Conservation (phyloP, 2,113 vertebrate genomes). For the Caretta caretta region DNA sequence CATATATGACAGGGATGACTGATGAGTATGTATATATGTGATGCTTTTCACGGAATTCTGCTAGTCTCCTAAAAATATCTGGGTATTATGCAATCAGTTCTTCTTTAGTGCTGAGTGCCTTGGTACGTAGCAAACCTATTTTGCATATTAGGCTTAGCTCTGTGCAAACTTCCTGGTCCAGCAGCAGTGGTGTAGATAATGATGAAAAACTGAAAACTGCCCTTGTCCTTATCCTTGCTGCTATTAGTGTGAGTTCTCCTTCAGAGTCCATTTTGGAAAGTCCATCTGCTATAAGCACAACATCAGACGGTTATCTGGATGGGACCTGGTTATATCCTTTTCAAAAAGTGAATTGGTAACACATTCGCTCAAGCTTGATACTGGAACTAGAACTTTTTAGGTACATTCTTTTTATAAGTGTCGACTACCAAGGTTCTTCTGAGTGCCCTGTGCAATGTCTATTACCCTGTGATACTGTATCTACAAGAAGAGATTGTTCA, state of each 20-base stretch:
- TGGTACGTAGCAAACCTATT: not conserved
- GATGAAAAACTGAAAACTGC: not conserved
- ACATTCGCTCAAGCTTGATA: not conserved
- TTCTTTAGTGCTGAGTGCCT: not conserved
- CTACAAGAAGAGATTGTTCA: not conserved
- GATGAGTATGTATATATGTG: not conserved
- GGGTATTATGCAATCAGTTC: not conserved
- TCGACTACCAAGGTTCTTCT: not conserved
- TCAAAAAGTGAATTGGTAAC: not conserved
- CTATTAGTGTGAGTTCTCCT: not conserved
- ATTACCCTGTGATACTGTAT: not conserved
- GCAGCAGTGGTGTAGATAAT: not conserved
- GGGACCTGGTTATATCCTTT: not conserved
- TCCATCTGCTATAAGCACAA: not conserved
- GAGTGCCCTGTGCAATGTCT: not conserved
- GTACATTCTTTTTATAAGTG: not conserved
- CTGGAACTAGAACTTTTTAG: not conserved
- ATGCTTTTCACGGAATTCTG: not conserved
- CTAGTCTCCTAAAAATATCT: not conserved
- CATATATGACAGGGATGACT: not conserved
- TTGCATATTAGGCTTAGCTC: not conserved
- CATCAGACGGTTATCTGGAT: not conserved
- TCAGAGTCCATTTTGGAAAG: not conserved
- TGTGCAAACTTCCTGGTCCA: not conserved
- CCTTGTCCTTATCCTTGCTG: not conserved